Conservation (phyloP, 2,888 invertebrate species). For the Aleiodes leptofemur region DNA sequence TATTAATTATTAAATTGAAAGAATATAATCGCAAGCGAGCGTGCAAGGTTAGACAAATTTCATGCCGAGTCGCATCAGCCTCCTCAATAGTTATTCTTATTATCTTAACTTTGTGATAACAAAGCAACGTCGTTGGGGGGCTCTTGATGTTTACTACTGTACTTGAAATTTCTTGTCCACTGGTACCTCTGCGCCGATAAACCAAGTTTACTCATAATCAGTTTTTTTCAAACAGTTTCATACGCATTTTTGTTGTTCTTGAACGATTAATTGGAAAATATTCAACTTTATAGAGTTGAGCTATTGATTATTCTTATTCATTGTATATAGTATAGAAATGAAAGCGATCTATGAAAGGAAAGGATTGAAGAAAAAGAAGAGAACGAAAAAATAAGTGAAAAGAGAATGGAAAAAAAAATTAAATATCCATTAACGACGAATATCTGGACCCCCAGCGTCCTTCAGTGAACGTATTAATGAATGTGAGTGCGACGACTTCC, state of each 20-base stretch:
- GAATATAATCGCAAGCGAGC: no score
- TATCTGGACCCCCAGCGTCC: constrained; percentile 67
- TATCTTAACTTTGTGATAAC: no score
- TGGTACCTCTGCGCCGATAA: background rate
- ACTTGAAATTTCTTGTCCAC: no score
- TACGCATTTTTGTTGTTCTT: background rate
- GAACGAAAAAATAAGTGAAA: background rate
- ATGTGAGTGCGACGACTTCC: constrained; percentile 59
- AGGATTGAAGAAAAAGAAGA: constrained; percentile 11
- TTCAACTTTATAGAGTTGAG: background rate
- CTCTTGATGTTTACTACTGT: no score
- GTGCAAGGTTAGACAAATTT: no score
- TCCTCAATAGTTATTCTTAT: no score
- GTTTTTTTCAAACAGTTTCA: background rate
- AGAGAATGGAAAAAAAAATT: constrained; percentile 29
- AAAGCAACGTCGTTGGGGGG: no score
- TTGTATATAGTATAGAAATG: background rate
- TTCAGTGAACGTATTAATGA: constrained; percentile 65
- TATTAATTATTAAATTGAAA: no score
- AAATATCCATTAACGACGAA: constrained; percentile 47
- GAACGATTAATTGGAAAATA: background rate
- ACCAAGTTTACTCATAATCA: background rate
- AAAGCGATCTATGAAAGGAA: background rate
- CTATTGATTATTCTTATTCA: no score
- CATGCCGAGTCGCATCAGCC: no score